Evolutionary conservation across 2,888 invertebrate genomes (phyloP).

Genomic region (Apotomis capreana): DNA sequence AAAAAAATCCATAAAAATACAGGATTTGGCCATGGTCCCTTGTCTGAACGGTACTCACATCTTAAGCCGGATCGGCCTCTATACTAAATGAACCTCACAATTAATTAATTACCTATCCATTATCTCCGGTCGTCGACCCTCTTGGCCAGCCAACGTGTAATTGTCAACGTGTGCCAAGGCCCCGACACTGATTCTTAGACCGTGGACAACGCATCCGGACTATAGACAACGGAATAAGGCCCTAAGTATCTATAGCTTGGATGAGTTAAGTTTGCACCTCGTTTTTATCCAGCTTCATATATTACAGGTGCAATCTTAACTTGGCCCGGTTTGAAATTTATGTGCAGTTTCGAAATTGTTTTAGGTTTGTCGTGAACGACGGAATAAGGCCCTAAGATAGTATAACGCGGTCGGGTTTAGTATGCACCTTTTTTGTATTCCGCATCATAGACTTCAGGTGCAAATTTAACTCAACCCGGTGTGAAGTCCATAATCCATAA

Average conservation of each 20-base stretch:
- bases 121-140: constrained; percentile 33
- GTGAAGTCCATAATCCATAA: neutral
- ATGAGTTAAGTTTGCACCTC: neutral
- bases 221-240: neutral
- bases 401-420: too few species aligned
- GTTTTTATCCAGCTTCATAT: neutral
- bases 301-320: neutral
- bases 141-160: constrained; percentile 36
- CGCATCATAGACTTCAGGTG: neutral
- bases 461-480: too few species aligned
- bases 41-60: too few species aligned
- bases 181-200: constrained; percentile 39
- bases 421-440: too few species aligned
- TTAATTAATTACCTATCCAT: constrained; percentile 25
- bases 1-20: too few species aligned
- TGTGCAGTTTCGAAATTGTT: too few species aligned
- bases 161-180: constrained; percentile 33
- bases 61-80: neutral
- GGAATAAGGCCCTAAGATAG: too few species aligned
- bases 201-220: constrained; percentile 34
- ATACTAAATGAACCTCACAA: constrained; percentile 24
- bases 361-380: too few species aligned
- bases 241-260: neutral
- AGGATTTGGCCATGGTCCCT: too few species aligned
- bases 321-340: neutral